Evolutionary conservation across 2,888 invertebrate species (phyloP).

Genomic region (Luffia ferchaultella): DNA sequence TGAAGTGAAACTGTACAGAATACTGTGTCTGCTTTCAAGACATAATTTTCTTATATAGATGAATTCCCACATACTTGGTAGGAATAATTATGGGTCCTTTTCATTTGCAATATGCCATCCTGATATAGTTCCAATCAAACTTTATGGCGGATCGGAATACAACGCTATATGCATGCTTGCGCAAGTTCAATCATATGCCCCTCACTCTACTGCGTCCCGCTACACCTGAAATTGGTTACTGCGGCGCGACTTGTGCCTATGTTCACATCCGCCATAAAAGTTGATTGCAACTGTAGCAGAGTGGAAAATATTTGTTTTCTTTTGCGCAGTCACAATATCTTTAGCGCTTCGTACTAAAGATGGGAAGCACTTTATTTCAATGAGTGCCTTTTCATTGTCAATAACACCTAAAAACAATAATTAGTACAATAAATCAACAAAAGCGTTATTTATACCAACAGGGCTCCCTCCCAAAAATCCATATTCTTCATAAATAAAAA

Average conservation of each 20-base stretch:
- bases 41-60: not conserved
- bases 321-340: not conserved
- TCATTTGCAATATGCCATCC: not conserved
- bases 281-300: too few relatives aligned
- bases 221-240: too few relatives aligned
- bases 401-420: not conserved
- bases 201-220: too few relatives aligned
- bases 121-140: too few relatives aligned
- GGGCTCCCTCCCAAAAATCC: not conserved
- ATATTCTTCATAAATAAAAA: too few relatives aligned
- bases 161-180: too few relatives aligned
- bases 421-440: not conserved
- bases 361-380: not conserved
- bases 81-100: not conserved
- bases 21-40: not conserved
- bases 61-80: not conserved
- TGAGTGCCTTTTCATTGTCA: not conserved
- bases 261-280: too few relatives aligned
- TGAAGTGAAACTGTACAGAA: not conserved
- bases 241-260: too few relatives aligned
- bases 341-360: not conserved
- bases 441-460: not conserved
- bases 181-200: too few relatives aligned
- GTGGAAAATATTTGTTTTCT: not conserved
- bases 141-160: too few relatives aligned